Evolutionary conservation across 2,113 vertebrate genomes (phyloP).

Genomic region (Hydropotes inermis): DNA sequence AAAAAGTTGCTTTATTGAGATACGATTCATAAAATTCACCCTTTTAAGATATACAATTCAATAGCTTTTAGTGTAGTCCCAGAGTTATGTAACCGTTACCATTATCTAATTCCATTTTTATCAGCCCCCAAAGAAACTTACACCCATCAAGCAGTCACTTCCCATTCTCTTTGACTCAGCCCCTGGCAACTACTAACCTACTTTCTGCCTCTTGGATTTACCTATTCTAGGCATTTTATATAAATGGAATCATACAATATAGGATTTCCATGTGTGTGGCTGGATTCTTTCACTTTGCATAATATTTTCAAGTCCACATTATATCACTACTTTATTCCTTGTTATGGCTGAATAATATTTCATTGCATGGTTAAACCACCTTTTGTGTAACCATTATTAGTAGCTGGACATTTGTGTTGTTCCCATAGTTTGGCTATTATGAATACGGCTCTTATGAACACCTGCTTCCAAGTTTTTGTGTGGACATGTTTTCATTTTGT

Average conservation of each 20-base stretch:
- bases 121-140: background rate
- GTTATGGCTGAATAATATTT: background rate
- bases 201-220: background rate
- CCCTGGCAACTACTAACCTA: background rate
- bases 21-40: conserved; percentile 19
- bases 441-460: background rate
- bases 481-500: background rate
- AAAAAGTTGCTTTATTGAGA: background rate
- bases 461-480: background rate
- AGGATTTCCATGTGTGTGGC: background rate
- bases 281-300: background rate
- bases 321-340: background rate
- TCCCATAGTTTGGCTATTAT: background rate
- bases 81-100: background rate
- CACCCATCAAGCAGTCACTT: background rate
- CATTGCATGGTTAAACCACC: background rate
- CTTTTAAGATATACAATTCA: background rate
- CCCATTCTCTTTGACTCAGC: background rate
- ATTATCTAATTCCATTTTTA: background rate
- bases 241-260: background rate
- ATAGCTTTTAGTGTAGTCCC: background rate
- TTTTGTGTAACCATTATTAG: background rate
- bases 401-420: background rate
- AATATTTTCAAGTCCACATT: background rate
- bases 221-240: background rate